Evolutionary conservation across 2,888 invertebrate genomes (phyloP).

Genomic region (Mesopsocus fuscifrons): DNA sequence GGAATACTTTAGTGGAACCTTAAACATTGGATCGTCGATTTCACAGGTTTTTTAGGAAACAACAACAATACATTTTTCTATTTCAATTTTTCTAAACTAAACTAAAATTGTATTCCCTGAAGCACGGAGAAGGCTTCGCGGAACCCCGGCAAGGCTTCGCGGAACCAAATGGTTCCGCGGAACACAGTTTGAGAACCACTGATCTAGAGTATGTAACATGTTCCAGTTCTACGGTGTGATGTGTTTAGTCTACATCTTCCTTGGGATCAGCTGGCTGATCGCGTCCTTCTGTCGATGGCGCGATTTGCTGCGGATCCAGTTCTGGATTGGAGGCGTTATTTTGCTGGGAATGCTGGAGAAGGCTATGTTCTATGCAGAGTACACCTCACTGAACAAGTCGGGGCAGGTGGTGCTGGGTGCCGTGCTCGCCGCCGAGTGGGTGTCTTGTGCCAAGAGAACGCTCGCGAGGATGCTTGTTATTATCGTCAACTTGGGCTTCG

Average conservation of each 20-base stretch:
- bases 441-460: conserved; percentile 80
- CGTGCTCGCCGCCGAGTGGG: conserved; percentile 71
- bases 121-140: too few relatives aligned
- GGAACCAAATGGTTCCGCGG: too few relatives aligned
- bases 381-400: conserved; percentile 51
- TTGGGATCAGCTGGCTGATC: conserved; percentile 63
- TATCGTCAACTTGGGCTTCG: conserved; percentile 86
- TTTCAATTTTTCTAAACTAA: too few relatives aligned
- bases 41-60: too few relatives aligned
- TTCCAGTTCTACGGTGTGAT: conserved; percentile 72
- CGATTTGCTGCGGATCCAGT: conserved; percentile 78
- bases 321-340: conserved; percentile 89
- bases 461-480: conserved; percentile 85
- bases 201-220: too few relatives aligned
- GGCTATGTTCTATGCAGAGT: conserved; percentile 82
- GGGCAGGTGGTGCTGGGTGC: conserved; percentile 45
- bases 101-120: too few relatives aligned
- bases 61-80: too few relatives aligned
- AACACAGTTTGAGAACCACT: too few relatives aligned
- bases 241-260: conserved; percentile 72
- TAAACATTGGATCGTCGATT: too few relatives aligned
- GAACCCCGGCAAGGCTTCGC: too few relatives aligned
- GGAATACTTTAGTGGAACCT: too few relatives aligned
- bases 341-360: conserved; percentile 65
- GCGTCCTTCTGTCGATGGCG: conserved; percentile 77